A percentile compares a stretch with the other conserved stretches of the same genome.
phyloP scores from a whole-genome alignment of 2,113 vertebrate species.

The Isurus oxyrinchus region DNA sequence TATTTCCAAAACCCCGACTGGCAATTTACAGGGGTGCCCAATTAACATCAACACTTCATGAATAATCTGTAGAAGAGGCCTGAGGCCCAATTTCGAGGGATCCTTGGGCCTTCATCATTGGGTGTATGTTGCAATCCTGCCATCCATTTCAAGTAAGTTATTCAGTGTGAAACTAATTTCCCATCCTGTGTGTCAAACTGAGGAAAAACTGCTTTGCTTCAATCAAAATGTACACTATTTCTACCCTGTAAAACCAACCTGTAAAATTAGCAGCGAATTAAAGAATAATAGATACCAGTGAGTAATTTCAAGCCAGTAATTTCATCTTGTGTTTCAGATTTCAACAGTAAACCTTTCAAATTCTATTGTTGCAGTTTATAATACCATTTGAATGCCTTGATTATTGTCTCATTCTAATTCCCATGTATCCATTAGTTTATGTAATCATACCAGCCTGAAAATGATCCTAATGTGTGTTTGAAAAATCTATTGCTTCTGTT shows the following conservation, averaged over 20 bases:
- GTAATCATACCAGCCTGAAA: background rate
- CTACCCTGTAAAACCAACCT: background rate
- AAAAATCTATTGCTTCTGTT: background rate
- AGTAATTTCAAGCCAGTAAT: conserved; percentile 16
- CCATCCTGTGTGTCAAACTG: background rate
- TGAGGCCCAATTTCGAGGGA: background rate
- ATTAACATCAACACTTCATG: background rate
- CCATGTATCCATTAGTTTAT: conserved; percentile 20
- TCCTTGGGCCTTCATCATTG: background rate
- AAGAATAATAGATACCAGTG: background rate
- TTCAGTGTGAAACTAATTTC: background rate
- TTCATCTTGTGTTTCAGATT: background rate
- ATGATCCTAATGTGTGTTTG: background rate
- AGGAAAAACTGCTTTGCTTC: background rate
- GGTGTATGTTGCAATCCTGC: background rate
- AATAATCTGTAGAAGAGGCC: background rate
- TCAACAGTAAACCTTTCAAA: conserved; percentile 20
- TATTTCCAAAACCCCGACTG: too few species aligned
- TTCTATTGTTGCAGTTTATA: background rate
- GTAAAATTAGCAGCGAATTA: conserved; percentile 24
- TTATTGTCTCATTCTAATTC: conserved; percentile 22
- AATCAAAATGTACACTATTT: background rate
- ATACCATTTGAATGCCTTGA: conserved; percentile 26
- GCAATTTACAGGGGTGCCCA: background rate
- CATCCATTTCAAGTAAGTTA: background rate